Conservation (phyloP, 2,797 vertebrate genomes). For the Lindbergichthys nudifrons region DNA sequence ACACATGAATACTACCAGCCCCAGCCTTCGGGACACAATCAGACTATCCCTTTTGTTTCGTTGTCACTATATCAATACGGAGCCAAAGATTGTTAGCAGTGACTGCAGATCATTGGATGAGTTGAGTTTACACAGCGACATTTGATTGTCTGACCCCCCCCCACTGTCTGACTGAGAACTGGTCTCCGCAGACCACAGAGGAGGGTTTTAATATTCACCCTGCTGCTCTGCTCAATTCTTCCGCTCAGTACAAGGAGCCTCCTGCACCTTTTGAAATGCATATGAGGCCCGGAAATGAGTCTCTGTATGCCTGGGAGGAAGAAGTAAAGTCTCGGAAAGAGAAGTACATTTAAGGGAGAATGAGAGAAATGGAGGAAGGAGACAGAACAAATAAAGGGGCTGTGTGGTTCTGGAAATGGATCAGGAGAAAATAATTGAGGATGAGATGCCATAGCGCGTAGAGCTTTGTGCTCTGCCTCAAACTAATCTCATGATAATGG, state of each 20-base stretch:
- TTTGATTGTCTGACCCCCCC: constrained; percentile 34
- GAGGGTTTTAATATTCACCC: constrained; percentile 72
- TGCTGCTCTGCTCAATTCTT: constrained; percentile 63
- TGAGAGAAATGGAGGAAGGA: constrained; percentile 28
- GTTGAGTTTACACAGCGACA: constrained; percentile 30
- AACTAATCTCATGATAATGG: constrained; percentile 80
- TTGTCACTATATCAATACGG: not conserved
- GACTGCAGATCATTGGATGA: constrained; percentile 11
- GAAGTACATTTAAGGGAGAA: constrained; percentile 50
- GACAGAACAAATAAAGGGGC: constrained; percentile 22
- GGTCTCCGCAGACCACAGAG: constrained; percentile 30
- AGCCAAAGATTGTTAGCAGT: constrained; percentile 18
- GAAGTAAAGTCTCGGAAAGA: constrained; percentile 55
- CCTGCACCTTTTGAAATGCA: constrained; percentile 79
- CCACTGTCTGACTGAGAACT: constrained; percentile 23
- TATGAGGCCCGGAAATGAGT: constrained; percentile 79
- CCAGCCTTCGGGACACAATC: not conserved
- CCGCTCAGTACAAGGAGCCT: constrained; percentile 65
- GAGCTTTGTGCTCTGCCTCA: constrained; percentile 64
- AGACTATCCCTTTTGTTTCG: constrained; percentile 3
- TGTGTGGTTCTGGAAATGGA: constrained; percentile 21
- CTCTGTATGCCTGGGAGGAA: constrained; percentile 53
- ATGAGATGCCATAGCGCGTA: constrained; percentile 44
- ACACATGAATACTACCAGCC: not conserved
- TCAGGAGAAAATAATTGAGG: constrained; percentile 22